Evolutionary conservation across 2,113 vertebrate species (phyloP).

Genomic region (Arothron firmamentum): DNA sequence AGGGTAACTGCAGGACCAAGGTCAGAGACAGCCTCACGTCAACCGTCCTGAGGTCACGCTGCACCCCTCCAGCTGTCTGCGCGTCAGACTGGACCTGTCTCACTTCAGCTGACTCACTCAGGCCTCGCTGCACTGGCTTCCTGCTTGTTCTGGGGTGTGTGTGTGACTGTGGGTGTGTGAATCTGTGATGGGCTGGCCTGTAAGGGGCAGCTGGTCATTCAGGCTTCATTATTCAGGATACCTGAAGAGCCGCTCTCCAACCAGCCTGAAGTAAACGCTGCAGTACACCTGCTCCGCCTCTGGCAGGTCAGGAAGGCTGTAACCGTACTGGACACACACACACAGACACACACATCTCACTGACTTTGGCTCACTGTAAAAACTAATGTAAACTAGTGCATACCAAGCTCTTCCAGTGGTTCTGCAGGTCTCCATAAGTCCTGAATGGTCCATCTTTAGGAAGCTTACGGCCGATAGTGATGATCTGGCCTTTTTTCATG

Average conservation of each 20-base stretch:
- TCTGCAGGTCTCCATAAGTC: conserved; percentile 80
- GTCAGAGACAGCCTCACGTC: conserved; percentile 18
- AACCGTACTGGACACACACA: conserved; percentile 81
- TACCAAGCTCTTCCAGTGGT: conserved; percentile 86
- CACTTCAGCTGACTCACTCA: too few relatives aligned
- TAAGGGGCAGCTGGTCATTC: background rate
- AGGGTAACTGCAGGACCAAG: conserved; percentile 74
- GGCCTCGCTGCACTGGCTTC: background rate
- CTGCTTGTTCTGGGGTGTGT: too few relatives aligned
- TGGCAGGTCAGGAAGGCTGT: conserved; percentile 78
- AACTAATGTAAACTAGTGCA: conserved; percentile 8
- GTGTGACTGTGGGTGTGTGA: too few relatives aligned
- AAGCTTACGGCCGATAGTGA: conserved; percentile 75
- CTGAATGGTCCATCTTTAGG: conserved; percentile 80
- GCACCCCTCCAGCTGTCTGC: too few relatives aligned
- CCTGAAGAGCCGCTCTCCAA: conserved; percentile 81
- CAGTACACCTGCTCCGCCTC: conserved; percentile 75
- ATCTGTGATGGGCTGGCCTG: background rate
- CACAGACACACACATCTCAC: conserved; percentile 2
- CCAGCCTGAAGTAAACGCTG: conserved; percentile 83
- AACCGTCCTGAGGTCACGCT: background rate
- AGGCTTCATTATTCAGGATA: conserved; percentile 71
- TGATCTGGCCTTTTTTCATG: conserved; percentile 90
- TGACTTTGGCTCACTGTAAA: background rate
- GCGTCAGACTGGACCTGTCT: background rate